phyloP scores from a whole-genome alignment of 2,113 vertebrate species.

The Cepphus grylle region DNA sequence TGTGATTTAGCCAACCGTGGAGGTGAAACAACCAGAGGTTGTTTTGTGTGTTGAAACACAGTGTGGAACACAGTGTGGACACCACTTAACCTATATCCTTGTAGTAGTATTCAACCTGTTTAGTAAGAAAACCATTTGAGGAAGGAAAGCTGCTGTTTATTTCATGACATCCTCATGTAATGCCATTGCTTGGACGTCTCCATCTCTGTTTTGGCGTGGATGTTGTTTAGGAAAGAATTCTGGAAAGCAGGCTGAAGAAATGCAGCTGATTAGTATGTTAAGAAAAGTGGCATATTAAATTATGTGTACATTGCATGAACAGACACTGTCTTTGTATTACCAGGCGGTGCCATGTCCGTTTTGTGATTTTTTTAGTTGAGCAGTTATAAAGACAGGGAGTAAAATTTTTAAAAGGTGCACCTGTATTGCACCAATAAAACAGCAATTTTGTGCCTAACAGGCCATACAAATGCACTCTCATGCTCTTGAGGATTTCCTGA shows the following conservation, averaged over 20 bases:
- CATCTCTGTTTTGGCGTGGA: neutral
- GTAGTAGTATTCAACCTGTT: neutral
- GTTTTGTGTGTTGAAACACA: neutral
- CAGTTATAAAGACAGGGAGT: constrained; percentile 11
- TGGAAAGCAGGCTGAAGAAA: neutral
- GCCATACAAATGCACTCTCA: constrained; percentile 30
- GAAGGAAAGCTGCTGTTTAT: neutral
- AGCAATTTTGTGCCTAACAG: constrained; percentile 38
- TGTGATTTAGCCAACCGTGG: neutral
- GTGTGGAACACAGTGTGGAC: neutral
- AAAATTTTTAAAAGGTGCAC: constrained; percentile 19
- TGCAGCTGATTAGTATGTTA: neutral
- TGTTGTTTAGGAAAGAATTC: neutral
- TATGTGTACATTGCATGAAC: neutral
- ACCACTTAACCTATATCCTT: neutral
- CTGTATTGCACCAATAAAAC: constrained; percentile 31
- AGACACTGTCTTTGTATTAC: neutral
- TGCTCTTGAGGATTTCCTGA: constrained; percentile 43
- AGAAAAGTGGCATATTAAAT: neutral
- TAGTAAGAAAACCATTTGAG: neutral
- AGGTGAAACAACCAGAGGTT: neutral
- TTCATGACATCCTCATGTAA: neutral
- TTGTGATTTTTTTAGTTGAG: neutral
- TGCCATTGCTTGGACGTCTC: neutral
- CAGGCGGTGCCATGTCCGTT: neutral